A percentile compares a stretch with the other conserved stretches of the same genome.
Evolutionary conservation across 1,140 invertebrate species (phyloP).

Genomic region (Augochlora pura): DNA sequence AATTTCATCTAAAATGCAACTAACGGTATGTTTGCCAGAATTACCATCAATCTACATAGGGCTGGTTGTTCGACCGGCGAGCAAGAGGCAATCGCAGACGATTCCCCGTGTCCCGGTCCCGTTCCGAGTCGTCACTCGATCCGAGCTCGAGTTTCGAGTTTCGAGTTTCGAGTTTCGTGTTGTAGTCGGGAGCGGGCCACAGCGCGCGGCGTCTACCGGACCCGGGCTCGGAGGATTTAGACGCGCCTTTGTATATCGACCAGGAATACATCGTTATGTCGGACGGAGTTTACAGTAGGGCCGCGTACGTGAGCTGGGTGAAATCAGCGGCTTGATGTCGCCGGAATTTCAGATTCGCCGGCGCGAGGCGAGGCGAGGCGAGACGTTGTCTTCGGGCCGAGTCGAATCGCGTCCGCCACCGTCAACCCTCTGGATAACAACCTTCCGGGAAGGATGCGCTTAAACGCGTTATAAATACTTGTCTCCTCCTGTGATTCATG

Average conservation of each 20-base stretch:
- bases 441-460: not conserved
- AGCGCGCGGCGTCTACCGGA: not conserved
- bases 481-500: not conserved
- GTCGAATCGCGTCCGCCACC: slow-evolving; percentile 3
- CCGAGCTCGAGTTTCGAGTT: not conserved
- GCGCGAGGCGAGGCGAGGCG: no score
- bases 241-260: slow-evolving; percentile 56
- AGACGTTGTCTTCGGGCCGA: not conserved
- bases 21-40: slow-evolving; percentile 54
- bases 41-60: slow-evolving; percentile 61
- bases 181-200: slow-evolving; percentile 1
- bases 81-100: slow-evolving; percentile 6
- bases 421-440: not conserved
- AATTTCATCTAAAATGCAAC: slow-evolving; percentile 61
- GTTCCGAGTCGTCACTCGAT: slow-evolving; percentile 12
- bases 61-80: not conserved
- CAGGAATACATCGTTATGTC: slow-evolving; percentile 60
- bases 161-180: slow-evolving; percentile 38
- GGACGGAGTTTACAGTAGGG: slow-evolving; percentile 44
- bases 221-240: slow-evolving; percentile 32
- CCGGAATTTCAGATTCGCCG: slow-evolving; percentile 51
- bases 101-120: not conserved
- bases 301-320: slow-evolving; percentile 55
- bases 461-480: slow-evolving; percentile 19
- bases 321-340: slow-evolving; percentile 43